These are phyloP conservation scores for Sitophilus oryzae DNA, from an alignment of 1,140 invertebrate genomes.

Conservation along the genomic window DNA sequence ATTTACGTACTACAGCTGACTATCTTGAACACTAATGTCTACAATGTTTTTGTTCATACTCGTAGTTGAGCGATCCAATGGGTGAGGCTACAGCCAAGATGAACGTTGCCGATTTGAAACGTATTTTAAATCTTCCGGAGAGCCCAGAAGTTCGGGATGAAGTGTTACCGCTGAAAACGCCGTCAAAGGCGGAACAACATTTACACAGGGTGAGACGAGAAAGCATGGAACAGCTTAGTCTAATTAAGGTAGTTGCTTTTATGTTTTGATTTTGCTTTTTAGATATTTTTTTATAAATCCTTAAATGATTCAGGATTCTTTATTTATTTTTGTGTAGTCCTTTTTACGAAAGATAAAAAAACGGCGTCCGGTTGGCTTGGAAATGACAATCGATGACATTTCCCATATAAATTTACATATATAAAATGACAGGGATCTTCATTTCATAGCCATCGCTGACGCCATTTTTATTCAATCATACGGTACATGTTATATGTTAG, in stretches of 20 bases:
- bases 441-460: too few species aligned
- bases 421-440: too few species aligned
- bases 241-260: constrained; percentile 69
- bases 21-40: too few species aligned
- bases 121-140: constrained; percentile 69
- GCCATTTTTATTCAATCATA: too few species aligned
- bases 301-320: background rate
- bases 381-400: too few species aligned
- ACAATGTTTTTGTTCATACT: too few species aligned
- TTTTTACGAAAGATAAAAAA: too few species aligned
- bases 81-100: constrained; percentile 89
- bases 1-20: too few species aligned
- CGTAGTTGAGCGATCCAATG: constrained; percentile 80
- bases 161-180: constrained; percentile 21
- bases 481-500: too few species aligned
- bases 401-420: too few species aligned
- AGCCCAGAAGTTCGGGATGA: constrained; percentile 40
- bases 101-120: constrained; percentile 84
- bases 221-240: constrained; percentile 94
- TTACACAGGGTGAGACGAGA: constrained; percentile 67
- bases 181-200: constrained; percentile 16
- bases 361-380: too few species aligned
- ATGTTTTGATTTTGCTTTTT: constrained; percentile 6
- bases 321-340: constrained; percentile 10
- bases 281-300: background rate